Percentiles rank a stretch among this genome's conserved stretches.
Evolutionary conservation across 2,888 invertebrate species (phyloP).

Genomic region (Drosophila vallismaia): DNA sequence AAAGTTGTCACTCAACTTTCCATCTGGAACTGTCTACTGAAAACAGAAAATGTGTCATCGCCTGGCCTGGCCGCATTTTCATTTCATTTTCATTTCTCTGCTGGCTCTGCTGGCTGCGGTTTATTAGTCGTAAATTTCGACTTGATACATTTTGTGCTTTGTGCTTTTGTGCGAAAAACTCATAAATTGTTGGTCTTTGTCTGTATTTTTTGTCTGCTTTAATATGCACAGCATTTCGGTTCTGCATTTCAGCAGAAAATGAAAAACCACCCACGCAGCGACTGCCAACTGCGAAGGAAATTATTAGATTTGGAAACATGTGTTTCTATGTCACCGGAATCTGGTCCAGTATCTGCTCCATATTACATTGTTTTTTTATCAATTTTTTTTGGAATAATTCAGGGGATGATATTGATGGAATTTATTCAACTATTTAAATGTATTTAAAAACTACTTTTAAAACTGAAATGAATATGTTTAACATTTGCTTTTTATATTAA

Average conservation of each 20-base stretch:
- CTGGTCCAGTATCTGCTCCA: background rate
- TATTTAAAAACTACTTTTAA: too few species aligned
- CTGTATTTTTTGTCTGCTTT: too few species aligned
- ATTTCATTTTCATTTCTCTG: constrained; percentile 29
- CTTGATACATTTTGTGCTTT: constrained; percentile 24
- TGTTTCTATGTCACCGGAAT: constrained; percentile 2
- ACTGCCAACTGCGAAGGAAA: background rate
- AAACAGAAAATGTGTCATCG: constrained; percentile 29
- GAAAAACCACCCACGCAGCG: constrained; percentile 22
- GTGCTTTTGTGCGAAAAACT: constrained; percentile 28
- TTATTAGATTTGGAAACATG: constrained; percentile 3
- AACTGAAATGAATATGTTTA: too few species aligned
- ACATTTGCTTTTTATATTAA: background rate
- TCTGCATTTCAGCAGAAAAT: constrained; percentile 32
- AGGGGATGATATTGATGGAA: background rate
- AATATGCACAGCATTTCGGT: constrained; percentile 34
- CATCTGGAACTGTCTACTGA: constrained; percentile 5
- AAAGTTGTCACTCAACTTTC: constrained; percentile 11
- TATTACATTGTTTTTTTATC: background rate
- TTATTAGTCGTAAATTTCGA: constrained; percentile 45
- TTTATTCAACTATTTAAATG: background rate
- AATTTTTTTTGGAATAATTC: background rate
- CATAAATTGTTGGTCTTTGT: constrained; percentile 32
- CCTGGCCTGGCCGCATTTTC: constrained; percentile 27
- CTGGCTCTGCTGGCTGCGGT: constrained; percentile 28